Evolutionary conservation across 2,113 vertebrate species (phyloP).

Genomic region (Istiophorus platypterus): DNA sequence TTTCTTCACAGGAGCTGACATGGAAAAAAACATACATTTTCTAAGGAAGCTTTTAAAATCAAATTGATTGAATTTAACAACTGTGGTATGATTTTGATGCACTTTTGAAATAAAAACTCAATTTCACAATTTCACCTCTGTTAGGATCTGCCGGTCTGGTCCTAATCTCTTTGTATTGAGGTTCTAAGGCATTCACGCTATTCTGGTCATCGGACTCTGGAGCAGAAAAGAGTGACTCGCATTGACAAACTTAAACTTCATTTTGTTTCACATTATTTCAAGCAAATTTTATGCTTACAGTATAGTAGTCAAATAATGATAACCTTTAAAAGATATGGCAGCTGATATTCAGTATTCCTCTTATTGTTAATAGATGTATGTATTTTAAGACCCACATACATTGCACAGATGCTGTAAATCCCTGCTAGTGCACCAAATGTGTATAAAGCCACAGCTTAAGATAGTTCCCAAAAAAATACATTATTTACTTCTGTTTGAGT

Average conservation of each 20-base stretch:
- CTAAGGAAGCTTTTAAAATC: not conserved
- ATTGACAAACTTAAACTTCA: constrained; percentile 2
- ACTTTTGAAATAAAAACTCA: not conserved
- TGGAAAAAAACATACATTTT: constrained; percentile 1
- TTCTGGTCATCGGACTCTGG: constrained; percentile 79
- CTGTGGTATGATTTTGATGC: too few species aligned
- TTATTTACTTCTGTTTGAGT: not conserved
- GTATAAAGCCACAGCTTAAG: not conserved
- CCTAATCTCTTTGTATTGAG: constrained; percentile 68
- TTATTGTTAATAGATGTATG: not conserved
- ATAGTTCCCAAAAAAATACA: not conserved
- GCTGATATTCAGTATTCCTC: not conserved
- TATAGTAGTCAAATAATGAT: not conserved
- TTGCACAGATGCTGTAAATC: not conserved
- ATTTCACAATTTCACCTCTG: constrained; percentile 62
- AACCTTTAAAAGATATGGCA: not conserved
- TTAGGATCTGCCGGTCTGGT: constrained; percentile 44
- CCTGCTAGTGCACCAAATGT: not conserved
- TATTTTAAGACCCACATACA: not conserved
- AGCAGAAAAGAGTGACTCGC: constrained; percentile 20
- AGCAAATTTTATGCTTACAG: not conserved
- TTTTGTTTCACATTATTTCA: not conserved
- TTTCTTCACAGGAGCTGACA: constrained; percentile 56
- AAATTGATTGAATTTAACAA: not conserved
- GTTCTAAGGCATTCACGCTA: constrained; percentile 48